These are phyloP conservation scores for Speoplatyrhinus poulsoni DNA, from an alignment of 2,113 vertebrate species.

Conservation along the genomic window DNA sequence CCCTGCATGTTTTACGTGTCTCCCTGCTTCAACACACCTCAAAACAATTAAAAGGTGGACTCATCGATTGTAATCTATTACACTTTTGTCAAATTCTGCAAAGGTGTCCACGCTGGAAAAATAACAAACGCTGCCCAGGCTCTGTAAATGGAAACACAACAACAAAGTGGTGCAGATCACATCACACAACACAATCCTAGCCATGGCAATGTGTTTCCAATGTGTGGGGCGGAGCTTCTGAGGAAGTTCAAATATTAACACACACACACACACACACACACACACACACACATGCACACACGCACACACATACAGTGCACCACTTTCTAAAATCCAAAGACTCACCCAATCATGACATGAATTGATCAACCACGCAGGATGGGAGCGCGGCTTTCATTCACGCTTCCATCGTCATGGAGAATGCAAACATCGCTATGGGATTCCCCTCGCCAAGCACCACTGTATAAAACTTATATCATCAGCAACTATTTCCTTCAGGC, in stretches of 20 bases:
- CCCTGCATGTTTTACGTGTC: background rate
- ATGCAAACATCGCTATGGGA: conserved; percentile 7
- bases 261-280: background rate
- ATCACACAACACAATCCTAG: too few species aligned
- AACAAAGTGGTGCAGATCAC: too few species aligned
- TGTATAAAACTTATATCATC: conserved; percentile 26
- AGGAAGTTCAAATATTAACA: background rate
- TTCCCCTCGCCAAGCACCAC: conserved; percentile 4
- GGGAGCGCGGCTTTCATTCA: conserved; percentile 6
- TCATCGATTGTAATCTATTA: too few species aligned
- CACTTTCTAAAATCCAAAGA: background rate
- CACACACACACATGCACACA: background rate
- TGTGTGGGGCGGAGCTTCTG: too few species aligned
- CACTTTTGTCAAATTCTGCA: too few species aligned
- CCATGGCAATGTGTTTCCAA: too few species aligned
- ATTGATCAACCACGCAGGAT: conserved; percentile 2
- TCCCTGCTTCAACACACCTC: background rate
- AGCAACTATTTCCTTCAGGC: conserved; percentile 15
- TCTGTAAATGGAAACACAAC: too few species aligned
- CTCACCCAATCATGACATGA: background rate
- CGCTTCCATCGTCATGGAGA: background rate
- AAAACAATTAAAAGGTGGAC: too few species aligned
- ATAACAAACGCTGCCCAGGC: too few species aligned
- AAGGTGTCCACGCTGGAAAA: too few species aligned
- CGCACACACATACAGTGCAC: background rate